Percentiles rank a stretch among this genome's conserved stretches.
phyloP scores from a whole-genome alignment of 2,888 invertebrate species.

The Chaitophorus viminalis region DNA sequence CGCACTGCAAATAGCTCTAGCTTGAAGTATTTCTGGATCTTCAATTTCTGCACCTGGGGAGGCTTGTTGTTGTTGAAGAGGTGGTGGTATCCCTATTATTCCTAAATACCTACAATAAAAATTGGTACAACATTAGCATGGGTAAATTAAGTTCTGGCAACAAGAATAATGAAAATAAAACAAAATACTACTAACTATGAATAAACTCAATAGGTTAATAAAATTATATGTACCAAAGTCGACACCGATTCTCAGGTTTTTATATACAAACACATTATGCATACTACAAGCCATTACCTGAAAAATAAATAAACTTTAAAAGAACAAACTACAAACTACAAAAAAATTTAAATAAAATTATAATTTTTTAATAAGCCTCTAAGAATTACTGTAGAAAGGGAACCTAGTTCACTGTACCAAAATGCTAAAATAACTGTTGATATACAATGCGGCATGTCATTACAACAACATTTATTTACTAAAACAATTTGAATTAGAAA shows the following conservation, averaged over 20 bases:
- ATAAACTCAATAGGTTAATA: constrained; percentile 28
- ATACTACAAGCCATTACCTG: constrained; percentile 40
- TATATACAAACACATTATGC: neutral
- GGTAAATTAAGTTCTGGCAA: neutral
- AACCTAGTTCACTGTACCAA: constrained; percentile 1
- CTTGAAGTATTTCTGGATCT: constrained; percentile 65
- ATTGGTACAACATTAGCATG: neutral
- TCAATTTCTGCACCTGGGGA: constrained; percentile 64
- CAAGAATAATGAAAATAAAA: neutral
- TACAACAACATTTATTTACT: neutral
- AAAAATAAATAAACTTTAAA: constrained; percentile 23
- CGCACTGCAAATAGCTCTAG: constrained; percentile 66
- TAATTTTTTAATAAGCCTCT: neutral
- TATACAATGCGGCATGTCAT: neutral
- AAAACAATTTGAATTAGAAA: neutral
- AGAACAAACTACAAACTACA: neutral
- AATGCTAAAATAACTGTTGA: neutral
- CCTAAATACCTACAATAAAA: constrained; percentile 66
- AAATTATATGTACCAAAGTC: neutral
- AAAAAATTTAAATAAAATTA: constrained; percentile 7
- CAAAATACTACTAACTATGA: constrained; percentile 1
- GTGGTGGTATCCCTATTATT: constrained; percentile 66
- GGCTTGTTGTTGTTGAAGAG: constrained; percentile 64
- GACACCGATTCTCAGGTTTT: constrained; percentile 6
- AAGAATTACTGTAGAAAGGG: neutral